phyloP scores from a whole-genome alignment of 2,113 vertebrate genomes.

The Leucopternis melanops region DNA sequence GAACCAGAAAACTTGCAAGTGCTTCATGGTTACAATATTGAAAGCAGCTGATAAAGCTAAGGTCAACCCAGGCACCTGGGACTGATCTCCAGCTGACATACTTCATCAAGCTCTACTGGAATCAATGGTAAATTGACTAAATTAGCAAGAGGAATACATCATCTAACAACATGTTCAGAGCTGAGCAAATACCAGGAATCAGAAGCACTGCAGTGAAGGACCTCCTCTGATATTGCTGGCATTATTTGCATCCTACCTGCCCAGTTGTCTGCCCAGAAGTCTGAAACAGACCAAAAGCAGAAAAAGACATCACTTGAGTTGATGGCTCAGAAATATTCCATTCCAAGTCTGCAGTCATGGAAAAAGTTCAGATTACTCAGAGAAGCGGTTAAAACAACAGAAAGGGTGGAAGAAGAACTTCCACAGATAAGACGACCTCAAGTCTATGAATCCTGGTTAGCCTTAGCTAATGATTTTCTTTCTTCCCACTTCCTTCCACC shows the following conservation, averaged over 20 bases:
- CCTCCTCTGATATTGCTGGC: neutral
- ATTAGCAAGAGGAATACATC: slow-evolving; percentile 19
- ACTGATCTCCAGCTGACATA: slow-evolving; percentile 47
- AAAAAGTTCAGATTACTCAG: neutral
- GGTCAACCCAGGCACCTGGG: slow-evolving; percentile 56
- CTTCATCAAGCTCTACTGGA: slow-evolving; percentile 41
- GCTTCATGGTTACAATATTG: slow-evolving; percentile 34
- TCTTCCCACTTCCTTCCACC: slow-evolving; percentile 49
- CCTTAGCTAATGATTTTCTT: slow-evolving; percentile 39
- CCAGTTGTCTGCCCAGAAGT: neutral
- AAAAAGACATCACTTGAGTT: neutral
- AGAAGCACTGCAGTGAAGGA: neutral
- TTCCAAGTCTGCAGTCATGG: neutral
- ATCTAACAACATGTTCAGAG: neutral
- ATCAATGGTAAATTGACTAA: neutral
- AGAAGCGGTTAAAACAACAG: slow-evolving; percentile 33
- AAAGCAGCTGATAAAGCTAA: slow-evolving; percentile 53
- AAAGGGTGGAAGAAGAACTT: slow-evolving; percentile 24
- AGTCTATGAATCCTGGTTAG: neutral
- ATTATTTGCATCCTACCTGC: neutral
- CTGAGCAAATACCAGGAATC: neutral
- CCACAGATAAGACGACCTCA: slow-evolving; percentile 28
- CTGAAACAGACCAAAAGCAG: neutral
- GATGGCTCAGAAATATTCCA: neutral
- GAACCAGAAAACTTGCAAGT: slow-evolving; percentile 39